These are phyloP conservation scores for Nemotelus pantherinus DNA, from an alignment of 2,888 invertebrate genomes.

Conservation along the genomic window DNA sequence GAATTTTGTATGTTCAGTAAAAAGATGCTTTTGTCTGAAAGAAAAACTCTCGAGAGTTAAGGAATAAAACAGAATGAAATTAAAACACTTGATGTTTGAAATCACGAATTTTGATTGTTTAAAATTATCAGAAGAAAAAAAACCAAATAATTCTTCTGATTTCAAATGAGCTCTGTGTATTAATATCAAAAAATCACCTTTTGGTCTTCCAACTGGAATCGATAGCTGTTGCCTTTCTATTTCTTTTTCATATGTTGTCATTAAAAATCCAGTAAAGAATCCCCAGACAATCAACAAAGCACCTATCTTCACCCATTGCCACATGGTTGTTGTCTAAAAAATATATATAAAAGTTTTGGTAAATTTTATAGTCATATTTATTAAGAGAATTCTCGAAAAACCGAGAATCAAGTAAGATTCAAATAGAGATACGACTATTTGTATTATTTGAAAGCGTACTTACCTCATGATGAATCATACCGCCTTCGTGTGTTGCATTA, in stretches of 20 bases:
- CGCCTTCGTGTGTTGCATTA: background rate
- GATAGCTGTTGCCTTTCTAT: conserved; percentile 71
- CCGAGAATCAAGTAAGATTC: conserved; percentile 8
- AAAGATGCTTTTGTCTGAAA: no score
- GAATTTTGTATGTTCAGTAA: no score
- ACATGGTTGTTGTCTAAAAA: conserved; percentile 57
- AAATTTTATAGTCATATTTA: conserved; percentile 1
- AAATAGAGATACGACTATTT: background rate
- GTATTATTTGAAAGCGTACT: background rate
- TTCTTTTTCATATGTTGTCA: conserved; percentile 75
- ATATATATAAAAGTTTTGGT: background rate
- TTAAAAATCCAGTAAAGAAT: conserved; percentile 74
- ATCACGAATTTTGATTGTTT: no score
- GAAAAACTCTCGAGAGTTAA: no score
- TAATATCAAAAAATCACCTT: conserved; percentile 51
- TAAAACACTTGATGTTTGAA: no score
- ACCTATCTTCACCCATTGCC: conserved; percentile 65
- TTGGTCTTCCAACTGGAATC: conserved; percentile 67
- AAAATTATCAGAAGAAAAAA: no score
- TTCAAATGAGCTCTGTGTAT: no score
- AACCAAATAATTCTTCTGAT: no score
- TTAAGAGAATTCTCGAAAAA: background rate
- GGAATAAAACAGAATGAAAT: no score
- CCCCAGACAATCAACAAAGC: conserved; percentile 73
- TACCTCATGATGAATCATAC: conserved; percentile 27